Evolutionary conservation across 2,888 invertebrate genomes (phyloP).

Genomic region (Rhagonycha lutea): DNA sequence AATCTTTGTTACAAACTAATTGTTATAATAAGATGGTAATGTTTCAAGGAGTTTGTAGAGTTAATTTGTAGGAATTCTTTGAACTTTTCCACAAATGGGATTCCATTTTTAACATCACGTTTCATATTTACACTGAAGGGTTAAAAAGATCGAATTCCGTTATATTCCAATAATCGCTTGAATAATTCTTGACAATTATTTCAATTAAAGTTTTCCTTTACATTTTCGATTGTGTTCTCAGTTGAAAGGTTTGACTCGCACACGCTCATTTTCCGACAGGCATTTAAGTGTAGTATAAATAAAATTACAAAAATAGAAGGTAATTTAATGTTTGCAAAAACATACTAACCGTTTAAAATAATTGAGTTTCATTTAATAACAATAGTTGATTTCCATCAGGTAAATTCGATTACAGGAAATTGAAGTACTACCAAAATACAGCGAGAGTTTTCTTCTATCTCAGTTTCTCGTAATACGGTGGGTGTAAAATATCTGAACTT

Average conservation of each 20-base stretch:
- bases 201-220: not conserved
- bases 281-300: not conserved
- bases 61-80: no score
- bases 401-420: not conserved
- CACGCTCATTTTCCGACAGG: not conserved
- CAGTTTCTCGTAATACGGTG: not conserved
- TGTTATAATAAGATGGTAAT: no score
- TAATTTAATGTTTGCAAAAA: not conserved
- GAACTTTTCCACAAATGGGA: no score
- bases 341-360: not conserved
- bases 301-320: not conserved
- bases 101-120: not conserved
- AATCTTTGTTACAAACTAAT: no score
- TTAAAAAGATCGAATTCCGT: not conserved
- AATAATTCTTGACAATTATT: not conserved
- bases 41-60: no score
- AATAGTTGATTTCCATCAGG: not conserved
- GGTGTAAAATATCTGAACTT: not conserved
- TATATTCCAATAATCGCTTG: not conserved
- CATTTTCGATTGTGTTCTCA: not conserved
- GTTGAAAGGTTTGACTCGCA: not conserved
- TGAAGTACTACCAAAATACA: not conserved
- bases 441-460: not conserved
- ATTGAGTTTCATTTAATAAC: not conserved
- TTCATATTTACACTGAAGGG: not conserved